Conservation (phyloP, 2,888 invertebrate genomes). For the Hypena proboscidalis region DNA sequence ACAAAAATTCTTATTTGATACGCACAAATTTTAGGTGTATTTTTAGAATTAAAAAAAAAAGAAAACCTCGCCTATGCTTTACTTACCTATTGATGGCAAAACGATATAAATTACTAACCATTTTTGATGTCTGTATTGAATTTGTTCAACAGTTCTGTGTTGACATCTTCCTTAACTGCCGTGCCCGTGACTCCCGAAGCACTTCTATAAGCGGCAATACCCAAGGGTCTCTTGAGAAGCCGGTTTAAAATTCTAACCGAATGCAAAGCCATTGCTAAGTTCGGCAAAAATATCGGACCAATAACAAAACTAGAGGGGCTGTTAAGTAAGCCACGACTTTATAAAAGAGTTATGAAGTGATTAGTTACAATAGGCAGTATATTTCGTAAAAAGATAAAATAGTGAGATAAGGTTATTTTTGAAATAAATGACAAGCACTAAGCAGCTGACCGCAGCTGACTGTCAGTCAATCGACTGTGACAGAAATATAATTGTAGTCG, state of each 20-base stretch:
- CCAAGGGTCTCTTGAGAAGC: slow-evolving; percentile 63
- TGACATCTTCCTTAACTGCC: slow-evolving; percentile 66
- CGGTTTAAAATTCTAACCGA: slow-evolving; percentile 64
- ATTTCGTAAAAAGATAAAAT: slow-evolving; percentile 21
- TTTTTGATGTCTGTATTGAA: slow-evolving; percentile 70
- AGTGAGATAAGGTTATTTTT: slow-evolving; percentile 22
- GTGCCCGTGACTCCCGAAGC: slow-evolving; percentile 57
- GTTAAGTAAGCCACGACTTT: too few relatives aligned
- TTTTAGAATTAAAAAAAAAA: too few relatives aligned
- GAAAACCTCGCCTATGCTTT: too few relatives aligned
- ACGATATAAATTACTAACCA: slow-evolving; percentile 51
- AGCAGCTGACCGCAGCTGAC: slow-evolving; percentile 20
- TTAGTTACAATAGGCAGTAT: slow-evolving; percentile 7
- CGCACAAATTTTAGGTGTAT: too few relatives aligned
- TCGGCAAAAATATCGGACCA: too few relatives aligned
- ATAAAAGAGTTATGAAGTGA: slow-evolving; percentile 8
- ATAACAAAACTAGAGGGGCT: too few relatives aligned
- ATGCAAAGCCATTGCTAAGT: slow-evolving; percentile 66
- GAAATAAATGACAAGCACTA: slow-evolving; percentile 6
- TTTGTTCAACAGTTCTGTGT: slow-evolving; percentile 59
- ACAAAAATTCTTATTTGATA: too few relatives aligned
- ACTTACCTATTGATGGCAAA: too few relatives aligned
- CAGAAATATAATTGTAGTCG: too few relatives aligned
- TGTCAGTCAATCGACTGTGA: too few relatives aligned
- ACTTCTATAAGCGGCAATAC: slow-evolving; percentile 55